These are phyloP conservation scores for Brachionus manjavacas DNA, from an alignment of 1,140 invertebrate genomes.

Conservation along the genomic window DNA sequence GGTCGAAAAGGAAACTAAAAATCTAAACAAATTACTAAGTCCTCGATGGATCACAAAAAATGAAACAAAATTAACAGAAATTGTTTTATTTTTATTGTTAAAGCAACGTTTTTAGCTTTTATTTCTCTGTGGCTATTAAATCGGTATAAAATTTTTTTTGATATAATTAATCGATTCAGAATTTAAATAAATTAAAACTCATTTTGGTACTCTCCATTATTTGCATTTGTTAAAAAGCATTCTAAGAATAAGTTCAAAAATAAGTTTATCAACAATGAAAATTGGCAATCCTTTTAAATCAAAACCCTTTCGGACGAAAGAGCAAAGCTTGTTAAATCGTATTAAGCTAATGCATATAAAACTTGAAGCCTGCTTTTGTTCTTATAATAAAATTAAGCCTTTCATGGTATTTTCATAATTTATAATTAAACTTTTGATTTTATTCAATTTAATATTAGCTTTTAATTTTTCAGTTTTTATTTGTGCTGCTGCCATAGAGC, in stretches of 20 bases:
- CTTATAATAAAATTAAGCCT: constrained; percentile 2
- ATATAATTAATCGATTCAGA: too few species aligned
- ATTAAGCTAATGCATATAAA: neutral
- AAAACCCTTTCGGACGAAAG: neutral
- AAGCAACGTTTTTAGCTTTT: too few species aligned
- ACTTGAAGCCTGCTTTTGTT: neutral
- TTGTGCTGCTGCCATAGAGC: constrained; percentile 29
- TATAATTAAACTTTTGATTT: constrained; percentile 23
- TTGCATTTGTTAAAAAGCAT: neutral
- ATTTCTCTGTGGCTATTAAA: too few species aligned
- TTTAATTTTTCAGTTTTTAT: constrained; percentile 22
- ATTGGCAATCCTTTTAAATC: neutral
- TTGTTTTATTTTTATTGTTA: too few species aligned
- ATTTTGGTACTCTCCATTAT: too few species aligned
- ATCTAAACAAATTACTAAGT: too few species aligned
- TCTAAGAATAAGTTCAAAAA: neutral
- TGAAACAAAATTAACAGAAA: too few species aligned
- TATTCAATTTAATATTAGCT: constrained; percentile 39
- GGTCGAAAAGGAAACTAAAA: too few species aligned
- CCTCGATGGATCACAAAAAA: too few species aligned
- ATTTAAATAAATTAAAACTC: too few species aligned
- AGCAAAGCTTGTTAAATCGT: neutral
- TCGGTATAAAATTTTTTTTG: too few species aligned
- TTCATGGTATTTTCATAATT: constrained; percentile 23
- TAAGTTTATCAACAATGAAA: neutral